Conservation (phyloP, 2,113 vertebrate genomes). For the Chionis minor region DNA sequence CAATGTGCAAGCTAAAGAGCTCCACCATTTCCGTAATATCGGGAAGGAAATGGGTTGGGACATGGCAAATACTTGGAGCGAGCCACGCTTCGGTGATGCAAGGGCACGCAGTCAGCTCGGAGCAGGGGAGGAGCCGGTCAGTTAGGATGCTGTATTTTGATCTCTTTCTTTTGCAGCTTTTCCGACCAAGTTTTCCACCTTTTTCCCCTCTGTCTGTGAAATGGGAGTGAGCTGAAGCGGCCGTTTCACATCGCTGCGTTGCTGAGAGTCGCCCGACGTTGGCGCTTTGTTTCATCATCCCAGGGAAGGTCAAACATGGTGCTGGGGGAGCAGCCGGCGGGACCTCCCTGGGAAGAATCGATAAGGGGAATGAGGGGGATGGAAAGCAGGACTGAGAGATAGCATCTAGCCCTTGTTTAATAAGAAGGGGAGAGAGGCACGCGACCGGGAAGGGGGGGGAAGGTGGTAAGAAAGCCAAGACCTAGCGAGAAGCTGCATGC, state of each 20-base stretch:
- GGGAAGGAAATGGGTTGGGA: background rate
- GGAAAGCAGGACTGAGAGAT: background rate
- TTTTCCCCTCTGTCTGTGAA: background rate
- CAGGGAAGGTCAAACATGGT: background rate
- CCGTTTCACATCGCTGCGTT: background rate
- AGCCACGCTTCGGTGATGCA: background rate
- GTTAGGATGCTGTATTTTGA: background rate
- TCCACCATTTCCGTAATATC: background rate
- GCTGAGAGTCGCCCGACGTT: background rate
- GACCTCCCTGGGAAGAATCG: constrained; percentile 14
- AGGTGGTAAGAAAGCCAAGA: background rate
- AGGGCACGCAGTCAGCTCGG: background rate
- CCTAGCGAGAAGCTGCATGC: background rate
- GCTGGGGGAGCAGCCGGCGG: background rate
- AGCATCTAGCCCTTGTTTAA: constrained; percentile 21
- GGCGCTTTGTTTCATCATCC: constrained; percentile 8
- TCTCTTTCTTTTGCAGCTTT: background rate
- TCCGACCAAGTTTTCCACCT: background rate
- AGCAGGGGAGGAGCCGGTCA: background rate
- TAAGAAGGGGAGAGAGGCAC: background rate
- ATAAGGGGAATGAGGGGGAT: background rate
- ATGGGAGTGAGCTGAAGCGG: background rate
- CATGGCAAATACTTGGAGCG: background rate
- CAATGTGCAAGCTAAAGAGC: background rate
- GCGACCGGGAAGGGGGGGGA: background rate